Percentiles rank a stretch among this genome's conserved stretches.
Conservation (phyloP, 2,888 invertebrate genomes). For the Zonitis immaculata region DNA sequence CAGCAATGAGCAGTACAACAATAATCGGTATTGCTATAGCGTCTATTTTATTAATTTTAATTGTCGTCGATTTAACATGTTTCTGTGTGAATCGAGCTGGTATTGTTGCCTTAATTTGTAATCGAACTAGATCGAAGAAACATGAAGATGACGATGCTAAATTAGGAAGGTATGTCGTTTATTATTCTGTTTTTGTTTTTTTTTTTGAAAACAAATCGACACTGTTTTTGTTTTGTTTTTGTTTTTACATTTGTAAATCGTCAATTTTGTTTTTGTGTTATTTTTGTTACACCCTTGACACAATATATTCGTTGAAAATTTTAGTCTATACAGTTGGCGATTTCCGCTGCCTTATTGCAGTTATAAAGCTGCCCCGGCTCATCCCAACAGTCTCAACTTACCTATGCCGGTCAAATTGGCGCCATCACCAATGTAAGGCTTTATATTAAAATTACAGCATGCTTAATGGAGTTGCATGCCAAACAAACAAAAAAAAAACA, state of each 20-base stretch:
- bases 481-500: no score
- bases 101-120: slow-evolving; percentile 64
- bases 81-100: slow-evolving; percentile 63
- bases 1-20: slow-evolving; percentile 64
- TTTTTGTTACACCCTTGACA: slow-evolving; percentile 8
- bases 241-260: background rate
- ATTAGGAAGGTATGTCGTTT: slow-evolving; percentile 66
- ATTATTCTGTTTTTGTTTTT: slow-evolving; percentile 2
- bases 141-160: slow-evolving; percentile 78
- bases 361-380: slow-evolving; percentile 72
- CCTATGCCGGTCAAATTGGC: slow-evolving; percentile 74
- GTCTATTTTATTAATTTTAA: slow-evolving; percentile 71
- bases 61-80: slow-evolving; percentile 82
- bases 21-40: slow-evolving; percentile 84
- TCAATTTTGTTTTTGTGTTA: slow-evolving; percentile 9
- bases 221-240: slow-evolving; percentile 1
- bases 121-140: slow-evolving; percentile 58
- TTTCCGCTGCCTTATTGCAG: slow-evolving; percentile 96
- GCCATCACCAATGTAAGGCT: slow-evolving; percentile 62
- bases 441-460: background rate
- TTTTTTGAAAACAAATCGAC: background rate
- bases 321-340: slow-evolving; percentile 94
- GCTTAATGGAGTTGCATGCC: background rate
- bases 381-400: slow-evolving; percentile 74
- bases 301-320: slow-evolving; percentile 39